phyloP scores from a whole-genome alignment of 2,888 invertebrate genomes.

The Achlya flavicornis region DNA sequence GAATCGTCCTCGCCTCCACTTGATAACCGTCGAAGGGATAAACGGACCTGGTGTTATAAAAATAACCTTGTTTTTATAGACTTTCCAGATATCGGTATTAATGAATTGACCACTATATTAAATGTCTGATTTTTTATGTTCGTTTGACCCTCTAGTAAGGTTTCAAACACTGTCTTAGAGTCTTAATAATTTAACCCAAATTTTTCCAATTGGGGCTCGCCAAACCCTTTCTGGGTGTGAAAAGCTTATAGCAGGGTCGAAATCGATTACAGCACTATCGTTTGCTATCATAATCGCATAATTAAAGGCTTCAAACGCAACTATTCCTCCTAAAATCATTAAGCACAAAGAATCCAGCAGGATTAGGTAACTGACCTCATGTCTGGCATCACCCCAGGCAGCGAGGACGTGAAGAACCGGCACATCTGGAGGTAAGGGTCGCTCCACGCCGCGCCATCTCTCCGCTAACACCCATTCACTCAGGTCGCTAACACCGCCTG shows the following conservation, averaged over 20 bases:
- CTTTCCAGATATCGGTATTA: no score
- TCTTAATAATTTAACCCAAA: no score
- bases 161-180: no score
- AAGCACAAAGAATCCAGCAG: no score
- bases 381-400: slow-evolving; percentile 88
- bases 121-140: no score
- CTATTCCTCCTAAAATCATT: no score
- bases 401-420: slow-evolving; percentile 91
- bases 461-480: slow-evolving; percentile 89
- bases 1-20: slow-evolving; percentile 80
- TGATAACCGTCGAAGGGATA: slow-evolving; percentile 74
- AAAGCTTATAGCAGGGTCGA: no score
- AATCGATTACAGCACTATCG: background rate
- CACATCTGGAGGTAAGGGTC: slow-evolving; percentile 87
- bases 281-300: background rate
- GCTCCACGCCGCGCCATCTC: slow-evolving; percentile 90
- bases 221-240: no score
- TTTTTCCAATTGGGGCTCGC: no score
- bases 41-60: slow-evolving; percentile 59
- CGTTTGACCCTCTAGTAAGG: no score
- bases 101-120: no score
- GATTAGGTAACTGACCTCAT: slow-evolving; percentile 60
- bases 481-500: slow-evolving; percentile 57
- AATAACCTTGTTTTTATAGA: background rate
- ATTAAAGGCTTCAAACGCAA: no score